These are phyloP conservation scores for Brenthis hecate DNA, from an alignment of 2,888 invertebrate genomes.

Conservation along the genomic window DNA sequence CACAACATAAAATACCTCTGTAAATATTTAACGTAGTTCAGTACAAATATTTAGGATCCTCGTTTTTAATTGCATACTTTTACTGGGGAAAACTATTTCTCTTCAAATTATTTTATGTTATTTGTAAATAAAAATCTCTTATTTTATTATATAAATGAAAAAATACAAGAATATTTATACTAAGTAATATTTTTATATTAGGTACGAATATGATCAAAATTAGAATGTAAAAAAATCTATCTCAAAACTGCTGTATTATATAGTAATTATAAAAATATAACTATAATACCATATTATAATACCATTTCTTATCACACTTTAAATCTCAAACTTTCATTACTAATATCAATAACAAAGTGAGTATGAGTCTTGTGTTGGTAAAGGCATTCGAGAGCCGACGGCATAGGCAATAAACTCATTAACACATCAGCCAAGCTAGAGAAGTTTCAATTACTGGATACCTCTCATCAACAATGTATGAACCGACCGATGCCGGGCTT, in stretches of 20 bases:
- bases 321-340: too few species aligned
- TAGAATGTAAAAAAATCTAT: too few species aligned
- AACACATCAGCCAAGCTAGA: slow-evolving; percentile 18
- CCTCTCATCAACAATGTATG: slow-evolving; percentile 40
- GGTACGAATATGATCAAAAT: too few species aligned
- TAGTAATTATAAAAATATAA: too few species aligned
- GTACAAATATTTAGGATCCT: slow-evolving; percentile 12
- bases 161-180: too few species aligned
- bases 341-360: too few species aligned
- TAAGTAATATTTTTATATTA: too few species aligned
- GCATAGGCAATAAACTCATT: slow-evolving; percentile 23
- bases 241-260: too few species aligned
- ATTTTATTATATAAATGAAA: neutral
- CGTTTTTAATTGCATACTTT: slow-evolving; percentile 20
- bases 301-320: too few species aligned
- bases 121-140: neutral
- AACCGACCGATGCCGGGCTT: slow-evolving; percentile 27
- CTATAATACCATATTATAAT: too few species aligned
- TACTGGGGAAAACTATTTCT: neutral
- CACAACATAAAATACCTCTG: slow-evolving; percentile 15
- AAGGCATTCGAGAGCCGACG: slow-evolving; percentile 7
- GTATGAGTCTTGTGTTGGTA: neutral
- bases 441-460: slow-evolving; percentile 40
- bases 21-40: slow-evolving; percentile 11
- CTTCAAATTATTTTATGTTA: neutral